phyloP scores from a whole-genome alignment of 64 coral and sea anemone genomes.

The Porites lutea region DNA sequence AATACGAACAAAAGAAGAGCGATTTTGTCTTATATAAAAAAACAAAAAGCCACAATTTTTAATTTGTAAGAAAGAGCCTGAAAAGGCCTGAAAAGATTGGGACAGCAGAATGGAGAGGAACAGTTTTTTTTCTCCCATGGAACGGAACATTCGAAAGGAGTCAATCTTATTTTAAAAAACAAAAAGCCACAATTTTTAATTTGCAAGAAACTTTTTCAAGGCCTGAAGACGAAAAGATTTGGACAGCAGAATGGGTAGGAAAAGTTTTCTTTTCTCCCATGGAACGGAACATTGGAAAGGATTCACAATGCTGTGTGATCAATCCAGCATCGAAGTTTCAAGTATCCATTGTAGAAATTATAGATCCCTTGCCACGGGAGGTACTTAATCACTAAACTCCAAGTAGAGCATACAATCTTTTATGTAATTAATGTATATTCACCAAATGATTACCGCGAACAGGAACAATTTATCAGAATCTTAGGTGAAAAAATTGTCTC shows the following conservation, averaged over 20 bases:
- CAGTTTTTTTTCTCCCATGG: constrained; percentile 6
- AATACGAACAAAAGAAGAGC: constrained; percentile 19
- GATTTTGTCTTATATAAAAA: constrained; percentile 3
- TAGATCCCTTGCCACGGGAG: too few species aligned
- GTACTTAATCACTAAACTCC: too few species aligned
- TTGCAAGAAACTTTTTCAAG: neutral
- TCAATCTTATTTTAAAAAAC: neutral
- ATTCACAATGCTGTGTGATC: too few species aligned
- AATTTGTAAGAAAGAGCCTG: neutral
- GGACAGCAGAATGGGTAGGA: neutral
- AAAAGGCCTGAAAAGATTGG: neutral
- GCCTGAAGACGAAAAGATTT: neutral
- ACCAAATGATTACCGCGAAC: too few species aligned
- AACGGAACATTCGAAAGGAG: neutral
- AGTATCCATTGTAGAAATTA: too few species aligned
- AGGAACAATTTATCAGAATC: too few species aligned
- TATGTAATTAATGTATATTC: too few species aligned
- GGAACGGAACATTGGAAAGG: neutral
- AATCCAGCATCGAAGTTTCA: too few species aligned
- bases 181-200: constrained; percentile 24
- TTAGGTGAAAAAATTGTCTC: too few species aligned
- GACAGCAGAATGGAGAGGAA: constrained; percentile 1
- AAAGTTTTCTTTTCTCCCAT: neutral
- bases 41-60: constrained; percentile 28
- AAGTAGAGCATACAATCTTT: too few species aligned